Evolutionary conservation across 2,797 vertebrate genomes (phyloP).

Genomic region (Brachyalestes nurse): DNA sequence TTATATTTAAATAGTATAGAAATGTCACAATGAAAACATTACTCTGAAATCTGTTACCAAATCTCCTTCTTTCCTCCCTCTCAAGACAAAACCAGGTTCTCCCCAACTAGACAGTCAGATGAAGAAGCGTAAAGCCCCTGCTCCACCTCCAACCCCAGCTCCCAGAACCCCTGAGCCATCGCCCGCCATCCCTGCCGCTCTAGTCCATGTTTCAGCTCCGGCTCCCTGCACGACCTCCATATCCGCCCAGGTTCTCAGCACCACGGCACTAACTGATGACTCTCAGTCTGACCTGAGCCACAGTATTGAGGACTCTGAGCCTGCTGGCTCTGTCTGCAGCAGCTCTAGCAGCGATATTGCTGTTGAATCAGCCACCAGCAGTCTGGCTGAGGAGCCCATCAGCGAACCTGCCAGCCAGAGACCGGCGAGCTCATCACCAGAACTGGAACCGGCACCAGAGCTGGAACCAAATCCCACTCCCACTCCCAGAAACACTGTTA

Average conservation of each 20-base stretch:
- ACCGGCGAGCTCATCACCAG: conserved; percentile 22
- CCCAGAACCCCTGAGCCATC: conserved; percentile 61
- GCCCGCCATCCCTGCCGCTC: conserved; percentile 51
- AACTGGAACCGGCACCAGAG: conserved; percentile 1
- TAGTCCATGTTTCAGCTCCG: conserved; percentile 63
- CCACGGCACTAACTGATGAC: conserved; percentile 61
- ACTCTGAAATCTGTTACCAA: background rate
- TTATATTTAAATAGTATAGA: background rate
- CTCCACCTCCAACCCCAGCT: conserved; percentile 79
- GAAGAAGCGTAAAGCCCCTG: conserved; percentile 91
- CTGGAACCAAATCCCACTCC: conserved; percentile 37
- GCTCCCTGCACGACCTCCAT: conserved; percentile 44
- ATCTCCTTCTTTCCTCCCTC: conserved; percentile 38
- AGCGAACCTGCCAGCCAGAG: conserved; percentile 39
- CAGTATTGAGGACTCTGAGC: conserved; percentile 74
- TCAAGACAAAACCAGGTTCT: conserved; percentile 78
- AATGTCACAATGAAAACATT: background rate
- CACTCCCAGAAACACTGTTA: conserved; percentile 42
- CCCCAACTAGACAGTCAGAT: conserved; percentile 79
- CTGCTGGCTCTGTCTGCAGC: conserved; percentile 58
- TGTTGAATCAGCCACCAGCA: conserved; percentile 57
- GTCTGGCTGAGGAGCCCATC: conserved; percentile 48
- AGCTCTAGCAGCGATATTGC: conserved; percentile 57
- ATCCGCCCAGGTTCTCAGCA: conserved; percentile 45
- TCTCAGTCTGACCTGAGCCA: conserved; percentile 77